These are phyloP conservation scores for Drosophila erecta DNA, from an alignment of 1,140 invertebrate genomes.

Conservation along the genomic window DNA sequence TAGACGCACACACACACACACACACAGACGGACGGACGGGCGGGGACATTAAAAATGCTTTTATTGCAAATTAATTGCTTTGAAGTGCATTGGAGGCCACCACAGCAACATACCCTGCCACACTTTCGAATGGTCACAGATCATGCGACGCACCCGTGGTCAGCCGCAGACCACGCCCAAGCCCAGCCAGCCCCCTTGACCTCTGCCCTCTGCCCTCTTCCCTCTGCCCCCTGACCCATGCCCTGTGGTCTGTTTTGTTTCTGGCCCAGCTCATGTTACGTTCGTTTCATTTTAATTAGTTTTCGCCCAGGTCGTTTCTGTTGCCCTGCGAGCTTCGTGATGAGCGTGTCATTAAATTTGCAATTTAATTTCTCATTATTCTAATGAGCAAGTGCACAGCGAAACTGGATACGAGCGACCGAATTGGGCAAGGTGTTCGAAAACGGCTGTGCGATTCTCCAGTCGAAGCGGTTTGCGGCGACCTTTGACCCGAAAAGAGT, in stretches of 20 bases:
- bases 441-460: background rate
- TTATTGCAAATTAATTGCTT: conserved; percentile 82
- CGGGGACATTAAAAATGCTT: conserved; percentile 65
- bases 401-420: background rate
- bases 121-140: conserved; percentile 22
- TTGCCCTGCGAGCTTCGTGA: conserved; percentile 27
- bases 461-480: background rate
- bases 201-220: background rate
- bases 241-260: conserved; percentile 7
- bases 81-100: conserved; percentile 67
- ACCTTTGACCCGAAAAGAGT: conserved; percentile 4
- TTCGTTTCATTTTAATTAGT: conserved; percentile 68
- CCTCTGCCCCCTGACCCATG: no score
- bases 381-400: conserved; percentile 45
- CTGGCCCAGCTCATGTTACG: conserved; percentile 30
- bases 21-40: background rate
- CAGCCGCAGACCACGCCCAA: conserved; percentile 24
- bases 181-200: background rate
- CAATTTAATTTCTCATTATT: conserved; percentile 69
- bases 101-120: background rate
- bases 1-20: conserved; percentile 16
- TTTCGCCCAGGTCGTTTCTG: conserved; percentile 24
- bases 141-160: conserved; percentile 64
- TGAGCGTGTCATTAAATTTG: conserved; percentile 58
- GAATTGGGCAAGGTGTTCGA: background rate